Evolutionary conservation across 2,797 vertebrate genomes (phyloP).

Genomic region (Chrysolophus pictus): DNA sequence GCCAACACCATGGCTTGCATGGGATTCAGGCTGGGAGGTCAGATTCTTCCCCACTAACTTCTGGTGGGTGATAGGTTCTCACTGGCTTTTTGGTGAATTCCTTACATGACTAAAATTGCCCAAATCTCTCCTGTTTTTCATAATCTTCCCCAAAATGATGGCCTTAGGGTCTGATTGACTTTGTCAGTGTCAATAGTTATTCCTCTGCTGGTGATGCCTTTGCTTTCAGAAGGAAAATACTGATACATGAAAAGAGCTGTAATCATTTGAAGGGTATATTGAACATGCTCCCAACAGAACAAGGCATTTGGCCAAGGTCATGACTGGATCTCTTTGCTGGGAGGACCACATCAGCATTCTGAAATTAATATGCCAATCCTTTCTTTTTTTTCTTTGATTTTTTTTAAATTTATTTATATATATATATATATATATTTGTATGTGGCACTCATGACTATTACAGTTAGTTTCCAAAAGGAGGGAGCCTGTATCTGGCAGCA

Average conservation of each 20-base stretch:
- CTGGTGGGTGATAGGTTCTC: background rate
- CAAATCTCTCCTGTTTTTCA: background rate
- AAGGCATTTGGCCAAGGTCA: constrained; percentile 45
- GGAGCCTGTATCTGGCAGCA: background rate
- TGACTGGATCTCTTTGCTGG: constrained; percentile 3
- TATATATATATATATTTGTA: background rate
- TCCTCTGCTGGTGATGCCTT: constrained; percentile 14
- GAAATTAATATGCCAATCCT: constrained; percentile 39
- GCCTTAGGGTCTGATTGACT: background rate
- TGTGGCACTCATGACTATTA: background rate
- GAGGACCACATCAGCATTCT: constrained; percentile 2
- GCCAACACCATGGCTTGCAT: background rate
- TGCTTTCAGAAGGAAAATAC: constrained; percentile 13
- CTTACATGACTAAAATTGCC: background rate
- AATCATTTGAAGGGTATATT: constrained; percentile 28
- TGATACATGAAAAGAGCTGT: background rate
- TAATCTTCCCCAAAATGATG: background rate
- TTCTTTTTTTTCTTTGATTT: background rate
- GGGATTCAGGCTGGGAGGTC: background rate
- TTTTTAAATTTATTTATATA: too few relatives aligned
- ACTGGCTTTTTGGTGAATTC: background rate
- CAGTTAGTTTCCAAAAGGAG: constrained; percentile 9
- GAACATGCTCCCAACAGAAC: constrained; percentile 5
- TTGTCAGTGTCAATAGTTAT: constrained; percentile 38
- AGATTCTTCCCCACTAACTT: background rate